Conservation (phyloP, 1,140 invertebrate genomes). For the Danaus melanippus region DNA sequence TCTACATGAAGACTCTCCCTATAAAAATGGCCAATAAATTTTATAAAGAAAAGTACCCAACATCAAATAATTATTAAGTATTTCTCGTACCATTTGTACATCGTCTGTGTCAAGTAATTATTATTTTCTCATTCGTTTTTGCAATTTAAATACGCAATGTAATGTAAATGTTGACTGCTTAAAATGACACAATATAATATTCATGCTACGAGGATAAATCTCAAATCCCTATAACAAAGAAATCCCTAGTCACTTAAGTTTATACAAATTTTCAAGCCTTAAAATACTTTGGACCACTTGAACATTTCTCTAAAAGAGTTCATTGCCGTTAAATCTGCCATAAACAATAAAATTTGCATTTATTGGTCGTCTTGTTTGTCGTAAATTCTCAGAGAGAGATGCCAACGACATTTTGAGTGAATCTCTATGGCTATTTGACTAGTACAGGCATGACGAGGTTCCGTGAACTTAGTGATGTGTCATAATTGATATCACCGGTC, state of each 20-base stretch:
- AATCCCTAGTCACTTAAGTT: constrained; percentile 15
- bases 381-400: constrained; percentile 62
- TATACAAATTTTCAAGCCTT: constrained; percentile 12
- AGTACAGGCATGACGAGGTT: constrained; percentile 41
- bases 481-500: constrained; percentile 64
- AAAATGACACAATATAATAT: too few relatives aligned
- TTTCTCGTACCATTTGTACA: too few relatives aligned
- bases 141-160: too few relatives aligned
- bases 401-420: constrained; percentile 67
- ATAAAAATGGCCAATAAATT: too few relatives aligned
- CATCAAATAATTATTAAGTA: too few relatives aligned
- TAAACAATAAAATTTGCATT: constrained; percentile 72
- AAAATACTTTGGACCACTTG: constrained; percentile 38
- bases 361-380: constrained; percentile 65
- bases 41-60: too few relatives aligned
- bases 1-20: constrained; percentile 2
- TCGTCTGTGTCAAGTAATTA: too few relatives aligned
- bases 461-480: constrained; percentile 50
- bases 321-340: constrained; percentile 65
- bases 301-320: constrained; percentile 65
- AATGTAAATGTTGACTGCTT: too few relatives aligned
- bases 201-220: too few relatives aligned
- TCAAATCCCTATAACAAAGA: too few relatives aligned
- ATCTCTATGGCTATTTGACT: constrained; percentile 51
- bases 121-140: too few relatives aligned